Evolutionary conservation across 2,888 invertebrate species (phyloP), one percentile per base, ranked within the genome.

Genomic region (Neoaliturus tenellus): DNA sequence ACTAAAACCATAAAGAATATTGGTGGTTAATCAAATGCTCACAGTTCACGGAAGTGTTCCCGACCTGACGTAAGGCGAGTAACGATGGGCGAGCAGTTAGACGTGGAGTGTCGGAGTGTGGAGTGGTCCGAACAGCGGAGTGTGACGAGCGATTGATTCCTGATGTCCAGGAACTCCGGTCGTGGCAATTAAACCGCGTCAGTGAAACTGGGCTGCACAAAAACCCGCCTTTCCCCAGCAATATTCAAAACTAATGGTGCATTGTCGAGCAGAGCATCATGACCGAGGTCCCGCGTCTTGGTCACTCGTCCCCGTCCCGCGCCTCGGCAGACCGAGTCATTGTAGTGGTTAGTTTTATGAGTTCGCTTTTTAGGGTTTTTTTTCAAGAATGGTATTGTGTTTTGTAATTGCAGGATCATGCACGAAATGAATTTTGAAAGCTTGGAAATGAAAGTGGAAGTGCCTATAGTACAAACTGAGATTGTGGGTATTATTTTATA

Each of bases 141-240:
- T 28, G 75, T 75, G 41, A 44, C 39, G 39, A 23, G 12, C 41
- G 41, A 71, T 39, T n/a, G 69, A 33, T 35, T 28, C 58, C 69
- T 55, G 55, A 62, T 62, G 75, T 23, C 75, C 75, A 44, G 75
- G 75, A 75, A 75, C 75, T 75, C 14, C 31, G 75, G 41, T 44
- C 28, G 10, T 48, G 44, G 48, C 44, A 44, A 44, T 75, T 44
- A 44, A 75, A 23, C 44, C n/a, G 35, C 28, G 28, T 2, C 39
- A 39, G 69, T n/a, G 39, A 69, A 69, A 69, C 69, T 33, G n/a
- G 69, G 69, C 14, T 33, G 69, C 35, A 39, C 69, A 69, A 69
- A 69, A 69, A 69, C 69, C 17, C 31, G 39, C 69, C 69, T 69
- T 69, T 69, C 69, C 6, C 69, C 39, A n/a, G 39, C 39, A 69